phyloP scores from a whole-genome alignment of 2,113 vertebrate genomes.

The Physeter macrocephalus region DNA sequence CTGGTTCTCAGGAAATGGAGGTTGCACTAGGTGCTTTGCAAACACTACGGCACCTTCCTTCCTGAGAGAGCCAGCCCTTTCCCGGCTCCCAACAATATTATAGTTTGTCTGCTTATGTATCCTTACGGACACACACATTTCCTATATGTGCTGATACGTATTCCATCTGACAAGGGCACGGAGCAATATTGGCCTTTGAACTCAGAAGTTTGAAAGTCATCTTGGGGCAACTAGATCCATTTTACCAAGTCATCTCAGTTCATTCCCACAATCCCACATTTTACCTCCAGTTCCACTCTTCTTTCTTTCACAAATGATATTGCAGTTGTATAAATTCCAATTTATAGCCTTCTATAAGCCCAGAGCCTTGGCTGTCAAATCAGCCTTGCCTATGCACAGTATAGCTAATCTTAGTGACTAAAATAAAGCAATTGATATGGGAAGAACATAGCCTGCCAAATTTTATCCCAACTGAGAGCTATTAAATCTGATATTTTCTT shows the following conservation, averaged over 20 bases:
- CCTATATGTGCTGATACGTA: not conserved
- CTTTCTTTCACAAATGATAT: not conserved
- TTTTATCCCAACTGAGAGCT: not conserved
- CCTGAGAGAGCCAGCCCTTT: not conserved
- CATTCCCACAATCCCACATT: not conserved
- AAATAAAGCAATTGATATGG: not conserved
- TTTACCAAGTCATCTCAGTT: not conserved
- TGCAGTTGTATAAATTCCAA: not conserved
- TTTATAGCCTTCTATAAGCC: not conserved
- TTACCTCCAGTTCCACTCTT: not conserved
- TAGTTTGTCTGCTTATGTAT: not conserved
- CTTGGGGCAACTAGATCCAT: not conserved
- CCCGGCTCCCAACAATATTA: not conserved
- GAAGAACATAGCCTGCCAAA: not conserved
- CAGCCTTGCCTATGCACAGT: not conserved
- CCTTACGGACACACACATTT: not conserved
- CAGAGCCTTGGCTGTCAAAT: not conserved
- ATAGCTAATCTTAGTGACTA: not conserved
- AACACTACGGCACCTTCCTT: not conserved
- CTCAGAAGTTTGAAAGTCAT: not conserved
- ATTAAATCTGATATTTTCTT: not conserved
- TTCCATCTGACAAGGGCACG: not conserved
- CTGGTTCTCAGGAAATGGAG: slow-evolving; percentile 26
- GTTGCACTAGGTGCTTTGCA: not conserved
- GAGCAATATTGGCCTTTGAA: not conserved